Conservation (phyloP, 2,888 invertebrate species). For the Stenoptilia bipunctidactyla region DNA sequence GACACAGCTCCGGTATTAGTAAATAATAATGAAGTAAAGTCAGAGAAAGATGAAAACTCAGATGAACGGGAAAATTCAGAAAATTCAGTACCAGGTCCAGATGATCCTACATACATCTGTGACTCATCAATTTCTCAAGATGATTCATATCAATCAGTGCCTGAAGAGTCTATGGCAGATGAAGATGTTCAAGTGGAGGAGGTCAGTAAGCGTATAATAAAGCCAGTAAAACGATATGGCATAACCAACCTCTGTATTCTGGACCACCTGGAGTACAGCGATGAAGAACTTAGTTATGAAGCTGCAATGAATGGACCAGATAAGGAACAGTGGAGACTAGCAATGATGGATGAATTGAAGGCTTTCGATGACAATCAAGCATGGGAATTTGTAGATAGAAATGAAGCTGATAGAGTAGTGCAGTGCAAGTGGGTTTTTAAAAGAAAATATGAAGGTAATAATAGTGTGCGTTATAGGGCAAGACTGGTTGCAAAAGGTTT, state of each 20-base stretch:
- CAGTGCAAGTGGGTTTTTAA: constrained; percentile 17
- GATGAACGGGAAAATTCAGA: background rate
- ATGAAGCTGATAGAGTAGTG: too few species aligned
- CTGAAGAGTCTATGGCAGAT: background rate
- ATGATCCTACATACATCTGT: background rate
- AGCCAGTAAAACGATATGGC: background rate
- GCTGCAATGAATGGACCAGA: constrained; percentile 14
- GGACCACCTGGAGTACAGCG: background rate
- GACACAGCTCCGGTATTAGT: background rate
- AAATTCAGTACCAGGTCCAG: background rate
- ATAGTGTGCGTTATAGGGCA: constrained; percentile 13
- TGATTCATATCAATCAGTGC: background rate
- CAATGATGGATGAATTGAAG: constrained; percentile 13
- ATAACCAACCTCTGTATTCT: background rate
- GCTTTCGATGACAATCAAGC: constrained; percentile 13
- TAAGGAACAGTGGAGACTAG: constrained; percentile 12
- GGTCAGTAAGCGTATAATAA: background rate
- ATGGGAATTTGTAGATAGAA: too few species aligned
- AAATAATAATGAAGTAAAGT: too few species aligned
- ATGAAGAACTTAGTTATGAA: background rate
- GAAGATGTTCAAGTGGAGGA: background rate
- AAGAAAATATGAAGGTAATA: constrained; percentile 13
- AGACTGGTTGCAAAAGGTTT: background rate
- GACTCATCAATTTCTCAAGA: background rate
- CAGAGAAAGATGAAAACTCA: background rate